Evolutionary conservation across 2,888 invertebrate genomes (phyloP).

Genomic region (Philaethria dido): DNA sequence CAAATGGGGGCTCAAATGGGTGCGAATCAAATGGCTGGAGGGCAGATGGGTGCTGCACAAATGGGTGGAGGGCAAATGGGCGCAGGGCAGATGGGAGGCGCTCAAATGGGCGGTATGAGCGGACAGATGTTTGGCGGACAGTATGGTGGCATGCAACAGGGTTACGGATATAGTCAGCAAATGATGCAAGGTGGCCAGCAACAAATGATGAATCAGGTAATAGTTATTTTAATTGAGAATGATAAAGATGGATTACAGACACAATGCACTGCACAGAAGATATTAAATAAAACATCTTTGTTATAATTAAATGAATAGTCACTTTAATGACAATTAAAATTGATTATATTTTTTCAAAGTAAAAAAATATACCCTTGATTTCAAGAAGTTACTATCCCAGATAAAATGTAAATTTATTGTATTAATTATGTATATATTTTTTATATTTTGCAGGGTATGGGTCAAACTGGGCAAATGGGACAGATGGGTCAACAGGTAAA

Average conservation of each 20-base stretch:
- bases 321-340: no score
- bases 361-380: no score
- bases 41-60: slow-evolving; percentile 68
- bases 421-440: no score
- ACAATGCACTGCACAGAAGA: no score
- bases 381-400: no score
- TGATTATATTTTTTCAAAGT: no score
- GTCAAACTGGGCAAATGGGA: slow-evolving; percentile 65
- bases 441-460: slow-evolving; percentile 65
- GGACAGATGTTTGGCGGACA: slow-evolving; percentile 85
- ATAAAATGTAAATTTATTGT: no score
- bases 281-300: no score
- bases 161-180: slow-evolving; percentile 75
- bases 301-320: no score
- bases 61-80: slow-evolving; percentile 71
- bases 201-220: slow-evolving; percentile 81
- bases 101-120: slow-evolving; percentile 77
- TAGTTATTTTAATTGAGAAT: slow-evolving; percentile 3
- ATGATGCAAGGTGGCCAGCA: slow-evolving; percentile 82
- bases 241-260: no score
- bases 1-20: slow-evolving; percentile 60
- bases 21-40: slow-evolving; percentile 63
- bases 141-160: slow-evolving; percentile 86
- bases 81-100: slow-evolving; percentile 63
- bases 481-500: slow-evolving; percentile 81